Evolutionary conservation across 2,797 vertebrate genomes (phyloP), one percentile per base, ranked within the genome.

Genomic region (Rhyacichthys aspro): DNA sequence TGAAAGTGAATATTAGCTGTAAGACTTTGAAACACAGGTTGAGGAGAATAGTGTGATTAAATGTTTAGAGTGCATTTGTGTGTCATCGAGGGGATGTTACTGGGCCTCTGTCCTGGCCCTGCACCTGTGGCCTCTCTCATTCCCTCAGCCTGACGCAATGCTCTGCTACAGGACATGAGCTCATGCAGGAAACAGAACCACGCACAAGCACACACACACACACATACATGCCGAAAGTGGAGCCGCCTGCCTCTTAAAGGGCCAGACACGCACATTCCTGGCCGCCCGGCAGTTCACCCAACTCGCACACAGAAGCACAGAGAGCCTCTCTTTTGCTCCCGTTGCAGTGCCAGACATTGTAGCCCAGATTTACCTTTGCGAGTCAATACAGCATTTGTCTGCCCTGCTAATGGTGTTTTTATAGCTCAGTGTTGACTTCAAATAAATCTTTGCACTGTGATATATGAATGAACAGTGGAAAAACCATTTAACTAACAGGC

Each of bases 121-220:
- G 90, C 94, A 95, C 94, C 94, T 96, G 93, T 85, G 90, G 90
- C 91, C 88, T 91, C 92, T 92, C 83, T 93, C 93, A 93, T 95
- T 93, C 81, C 62, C 86, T 72, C 75, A 82, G 90, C 91, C 91
- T 95, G 93, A 95, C 92, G 92, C 94, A 92, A 92, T 91, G 88
- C 86, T 90, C 92, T 87, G 86, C 70, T 92, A 93, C 91, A 94
- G 92, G 90, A 93, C 89, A 93, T 95, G 94, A 95, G 94, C 92
- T 96, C 91, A 95, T 94, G 91, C 93, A 64, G 42, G 93, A 93
- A 91, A 93, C 86, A 76, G 90, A 93, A 85, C 83, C 73, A 78
- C 49, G 65, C 68, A 61, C 55, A 59, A 57, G 58, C 74, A 64
- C 73, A 63, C 79, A 74, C 74, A 64, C 73, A 63, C 79, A 74